Evolutionary conservation across 2,888 invertebrate species (phyloP).

Genomic region (Galerucella nymphaeae): DNA sequence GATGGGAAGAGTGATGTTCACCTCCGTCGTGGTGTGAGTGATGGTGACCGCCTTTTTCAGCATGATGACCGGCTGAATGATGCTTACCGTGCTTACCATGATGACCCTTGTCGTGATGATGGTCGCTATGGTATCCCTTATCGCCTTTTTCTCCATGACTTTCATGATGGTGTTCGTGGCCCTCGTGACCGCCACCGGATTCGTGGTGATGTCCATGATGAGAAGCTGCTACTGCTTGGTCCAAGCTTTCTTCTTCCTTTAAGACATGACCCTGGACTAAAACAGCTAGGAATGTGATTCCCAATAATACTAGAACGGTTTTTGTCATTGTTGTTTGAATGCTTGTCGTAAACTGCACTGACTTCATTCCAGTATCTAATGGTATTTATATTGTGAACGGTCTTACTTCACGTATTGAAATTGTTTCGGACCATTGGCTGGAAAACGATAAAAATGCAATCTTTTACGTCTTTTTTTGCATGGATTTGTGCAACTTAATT

Average conservation of each 20-base stretch:
- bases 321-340: constrained; percentile 52
- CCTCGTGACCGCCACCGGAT: constrained; percentile 76
- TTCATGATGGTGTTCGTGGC: constrained; percentile 75
- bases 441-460: constrained; percentile 47
- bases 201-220: constrained; percentile 68
- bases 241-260: constrained; percentile 49
- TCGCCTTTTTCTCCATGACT: constrained; percentile 81
- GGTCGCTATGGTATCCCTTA: constrained; percentile 79
- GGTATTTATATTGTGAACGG: constrained; percentile 54
- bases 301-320: constrained; percentile 56
- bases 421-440: constrained; percentile 59
- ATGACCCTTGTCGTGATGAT: constrained; percentile 83
- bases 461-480: constrained; percentile 47
- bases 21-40: constrained; percentile 83
- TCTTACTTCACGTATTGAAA: constrained; percentile 50
- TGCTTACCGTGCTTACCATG: constrained; percentile 83
- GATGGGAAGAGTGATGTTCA: constrained; percentile 80
- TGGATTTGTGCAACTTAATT: constrained; percentile 46
- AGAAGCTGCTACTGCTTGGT: constrained; percentile 66
- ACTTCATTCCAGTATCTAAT: constrained; percentile 31
- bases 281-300: constrained; percentile 47
- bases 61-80: constrained; percentile 81
- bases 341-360: constrained; percentile 44
- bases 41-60: constrained; percentile 82
- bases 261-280: constrained; percentile 46